Base-by-base conservation (phyloP, 35 echinoderm and acorn worm genomes). In the Diadema setosum region DNA sequence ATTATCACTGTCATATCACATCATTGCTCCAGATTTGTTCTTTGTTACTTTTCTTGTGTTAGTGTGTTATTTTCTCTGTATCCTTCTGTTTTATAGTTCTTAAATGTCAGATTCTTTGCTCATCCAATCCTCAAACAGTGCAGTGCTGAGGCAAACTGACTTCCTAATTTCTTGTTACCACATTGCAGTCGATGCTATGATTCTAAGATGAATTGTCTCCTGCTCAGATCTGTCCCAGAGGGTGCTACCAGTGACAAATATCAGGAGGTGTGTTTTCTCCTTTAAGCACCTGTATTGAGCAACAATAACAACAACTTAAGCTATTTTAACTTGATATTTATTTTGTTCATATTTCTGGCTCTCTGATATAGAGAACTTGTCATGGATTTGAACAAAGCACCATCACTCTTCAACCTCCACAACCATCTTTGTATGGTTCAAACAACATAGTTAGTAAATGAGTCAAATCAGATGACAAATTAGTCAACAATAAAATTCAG, bases 161-260 rank as follows among this genome's bases (percentile, higher is more conserved):
- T n/a, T n/a, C n/a, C n/a, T n/a, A n/a, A n/a, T n/a, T n/a, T n/a
- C n/a, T n/a, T n/a, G n/a, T n/a, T n/a, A n/a, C n/a, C n/a, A n/a
- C n/a, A n/a, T n/a, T n/a, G n/a, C n/a, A n/a, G n/a, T 81, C 41
- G 91, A 55, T 86, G 88, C 88, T 37, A 75, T 91, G 67, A 29
- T 33, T 67, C 63, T 16, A 67, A 67, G 63, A 67, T 67, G 63
- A 67, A 67, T 5, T 33, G 9, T 17, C 75, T 87, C 24, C 33
- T 87, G 30, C 43, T 87, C 20, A 67, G 85, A 40, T 65, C 85
- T 31, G 60, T 42, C 1, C 24, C 29, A 44, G 85, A 87, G 46
- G 63, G 43, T 32, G 67, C 32, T 31, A 48, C 64, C 6, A 65
- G 55, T 15, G 85, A 87, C 29, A 65, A 65, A 2, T 87, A 87